These are phyloP conservation scores for Ophioninae sp. DNA, from an alignment of 2,888 invertebrate species.

Conservation along the genomic window DNA sequence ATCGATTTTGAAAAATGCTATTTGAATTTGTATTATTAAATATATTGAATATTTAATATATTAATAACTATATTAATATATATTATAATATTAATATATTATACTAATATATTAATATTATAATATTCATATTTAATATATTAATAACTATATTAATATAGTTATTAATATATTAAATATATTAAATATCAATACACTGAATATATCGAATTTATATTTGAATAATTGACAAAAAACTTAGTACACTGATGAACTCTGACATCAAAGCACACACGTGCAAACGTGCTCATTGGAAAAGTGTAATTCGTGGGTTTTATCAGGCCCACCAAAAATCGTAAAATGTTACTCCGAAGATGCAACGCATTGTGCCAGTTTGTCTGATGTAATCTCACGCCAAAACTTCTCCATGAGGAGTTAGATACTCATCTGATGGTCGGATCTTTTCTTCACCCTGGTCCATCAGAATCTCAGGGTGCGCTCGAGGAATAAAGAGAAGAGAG, in stretches of 20 bases:
- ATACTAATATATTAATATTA: too few relatives aligned
- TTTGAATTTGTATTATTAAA: too few relatives aligned
- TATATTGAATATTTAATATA: too few relatives aligned
- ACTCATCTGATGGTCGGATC: slow-evolving; percentile 26
- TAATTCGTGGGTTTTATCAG: slow-evolving; percentile 42
- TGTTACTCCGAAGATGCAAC: slow-evolving; percentile 45
- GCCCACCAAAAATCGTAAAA: slow-evolving; percentile 37
- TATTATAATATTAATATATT: too few relatives aligned
- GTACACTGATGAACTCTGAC: slow-evolving; percentile 78
- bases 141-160: too few relatives aligned
- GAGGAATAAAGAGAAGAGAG: slow-evolving; percentile 33
- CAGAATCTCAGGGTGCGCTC: slow-evolving; percentile 12
- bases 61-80: too few relatives aligned
- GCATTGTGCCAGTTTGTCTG: slow-evolving; percentile 47
- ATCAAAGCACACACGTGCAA: background rate
- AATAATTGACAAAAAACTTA: slow-evolving; percentile 78
- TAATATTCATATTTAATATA: too few relatives aligned
- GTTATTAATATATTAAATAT: too few relatives aligned
- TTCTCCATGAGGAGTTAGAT: slow-evolving; percentile 37
- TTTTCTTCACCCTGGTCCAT: slow-evolving; percentile 39
- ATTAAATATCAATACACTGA: too few relatives aligned
- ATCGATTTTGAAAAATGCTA: too few relatives aligned
- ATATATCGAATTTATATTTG: slow-evolving; percentile 70
- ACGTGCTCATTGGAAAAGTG: slow-evolving; percentile 45
- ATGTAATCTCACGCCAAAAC: slow-evolving; percentile 56